Conservation (phyloP, 2,797 vertebrate genomes). For the Cheirogaleus major region DNA sequence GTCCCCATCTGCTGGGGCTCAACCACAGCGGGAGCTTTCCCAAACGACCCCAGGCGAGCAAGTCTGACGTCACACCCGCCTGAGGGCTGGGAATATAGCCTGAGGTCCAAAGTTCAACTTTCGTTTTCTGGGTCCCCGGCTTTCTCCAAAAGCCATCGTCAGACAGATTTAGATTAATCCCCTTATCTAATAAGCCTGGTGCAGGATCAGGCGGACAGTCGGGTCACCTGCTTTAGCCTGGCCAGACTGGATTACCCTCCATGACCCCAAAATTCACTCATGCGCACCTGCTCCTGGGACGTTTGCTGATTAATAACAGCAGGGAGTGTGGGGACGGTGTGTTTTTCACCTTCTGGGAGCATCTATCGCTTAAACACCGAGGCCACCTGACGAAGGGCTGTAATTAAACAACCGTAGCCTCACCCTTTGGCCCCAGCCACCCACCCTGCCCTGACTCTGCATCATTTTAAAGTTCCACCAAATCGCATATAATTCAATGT, state of each 20-base stretch:
- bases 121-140: neutral
- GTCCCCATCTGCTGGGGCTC: neutral
- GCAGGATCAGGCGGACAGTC: neutral
- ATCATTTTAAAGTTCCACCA: neutral
- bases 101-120: neutral
- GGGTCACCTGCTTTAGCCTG: slow-evolving; percentile 16
- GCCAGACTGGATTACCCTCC: slow-evolving; percentile 22
- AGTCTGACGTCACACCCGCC: neutral
- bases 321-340: neutral
- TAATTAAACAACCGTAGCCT: neutral
- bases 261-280: slow-evolving; percentile 64
- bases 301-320: slow-evolving; percentile 24
- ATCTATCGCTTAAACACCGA: neutral
- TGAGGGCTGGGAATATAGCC: neutral
- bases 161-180: slow-evolving; percentile 56
- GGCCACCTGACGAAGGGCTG: neutral
- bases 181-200: slow-evolving; percentile 19
- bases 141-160: neutral
- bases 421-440: neutral
- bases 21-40: neutral
- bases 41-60: neutral
- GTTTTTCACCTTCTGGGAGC: neutral
- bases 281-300: neutral
- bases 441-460: neutral
- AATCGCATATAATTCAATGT: slow-evolving; percentile 7